Base-by-base conservation (phyloP, 1,140 invertebrate genomes). In the Callitettix versicolor region DNA sequence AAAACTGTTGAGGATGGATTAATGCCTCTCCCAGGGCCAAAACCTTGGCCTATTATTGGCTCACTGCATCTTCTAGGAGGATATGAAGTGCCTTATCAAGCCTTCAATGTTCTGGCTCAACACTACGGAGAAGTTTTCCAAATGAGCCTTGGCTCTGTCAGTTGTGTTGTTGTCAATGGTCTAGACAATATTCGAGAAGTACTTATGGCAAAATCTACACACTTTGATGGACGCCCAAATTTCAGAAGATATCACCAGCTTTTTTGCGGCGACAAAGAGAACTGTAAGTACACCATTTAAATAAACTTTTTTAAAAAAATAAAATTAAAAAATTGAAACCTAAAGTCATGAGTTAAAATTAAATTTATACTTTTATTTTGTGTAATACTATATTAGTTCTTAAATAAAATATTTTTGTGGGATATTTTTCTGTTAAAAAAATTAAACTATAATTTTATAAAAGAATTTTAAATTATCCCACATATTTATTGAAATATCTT, bases 181-280 rank as follows among this genome's bases (percentile, higher is more conserved):
- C 65, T 79, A 46, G 75, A 79, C 36, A 76, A 78, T 56, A 80
- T 85, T 56, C 71, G 73, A 17, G 79, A 85, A 62, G 77, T 84
- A 5, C 71, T 86, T 7, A 67, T 80, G 40, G 67, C 67, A 18
- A 81, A 82, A 59, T 76, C 76, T 14, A 67, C 74, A 11, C 72
- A 78, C 46, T 86, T 85, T 59, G 80, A 82, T 59, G 76, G 77
- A 33, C 66, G 84, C 38, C 83, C 83, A 0, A 76, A 81, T 63
- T 84, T 86, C 60, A 55, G 67, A 17, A 67, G 84, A 60, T 83
- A 81, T 63, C 70, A 79, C 53, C 65, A 77, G 18, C 72, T 85
- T 2, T 86, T 86, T 66, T 70, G 72, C 42, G 79, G 79, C 17
- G 71, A 83, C 64, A 80, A 78, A 62, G 73, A 84, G 56, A 82